Base-by-base conservation (phyloP, 2,888 invertebrate genomes). In the Heliconius cydno region DNA sequence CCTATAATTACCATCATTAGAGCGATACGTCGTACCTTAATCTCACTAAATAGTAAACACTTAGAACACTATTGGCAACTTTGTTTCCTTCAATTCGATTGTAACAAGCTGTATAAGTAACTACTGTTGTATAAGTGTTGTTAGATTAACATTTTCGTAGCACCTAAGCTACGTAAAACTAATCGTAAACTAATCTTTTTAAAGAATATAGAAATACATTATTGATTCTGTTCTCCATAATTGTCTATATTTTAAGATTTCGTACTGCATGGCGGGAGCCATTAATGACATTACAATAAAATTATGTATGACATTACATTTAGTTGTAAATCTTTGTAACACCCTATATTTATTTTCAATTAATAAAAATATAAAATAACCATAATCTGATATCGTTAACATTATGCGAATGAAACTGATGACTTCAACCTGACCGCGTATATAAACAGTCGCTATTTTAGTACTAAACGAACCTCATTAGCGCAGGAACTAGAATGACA, bases 1-100 rank as follows among this genome's bases (percentile, higher is more conserved):
- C 12, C 60, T 38, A 3, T 70, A n/a, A 77, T 13, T 70, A 57
- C 52, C 19, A 9, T 76, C 13, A 25, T 34, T 76, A 34, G 12
- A 19, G 46, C 30, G 46, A 9, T n/a, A 57, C n/a, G 13, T n/a
- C 19, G 60, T 25, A 41, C 57, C 34, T 34, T 34, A 34, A 30
- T 38, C 34, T n/a, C 60, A 46, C 70, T 70, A 46, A 70, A 46
- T 25, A 70, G 46, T 41, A 25, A 70, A 70, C 41, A 46, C 57
- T 73, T 71, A 72, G 52, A 52, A 30, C 52, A 71, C 28, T 71
- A 72, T 72, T n/a, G 25, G 60, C 60, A 60, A 73, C 73, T 73
- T 73, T 60, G n/a, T 73, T 38, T n/a, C 60, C 13, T 73, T 57
- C 73, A 60, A 73, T 38, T 34, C 30, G 60, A 73, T 60, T 38